phyloP scores from a whole-genome alignment of 35 echinoderm and acorn worm genomes.

The Eucidaris tribuloides region DNA sequence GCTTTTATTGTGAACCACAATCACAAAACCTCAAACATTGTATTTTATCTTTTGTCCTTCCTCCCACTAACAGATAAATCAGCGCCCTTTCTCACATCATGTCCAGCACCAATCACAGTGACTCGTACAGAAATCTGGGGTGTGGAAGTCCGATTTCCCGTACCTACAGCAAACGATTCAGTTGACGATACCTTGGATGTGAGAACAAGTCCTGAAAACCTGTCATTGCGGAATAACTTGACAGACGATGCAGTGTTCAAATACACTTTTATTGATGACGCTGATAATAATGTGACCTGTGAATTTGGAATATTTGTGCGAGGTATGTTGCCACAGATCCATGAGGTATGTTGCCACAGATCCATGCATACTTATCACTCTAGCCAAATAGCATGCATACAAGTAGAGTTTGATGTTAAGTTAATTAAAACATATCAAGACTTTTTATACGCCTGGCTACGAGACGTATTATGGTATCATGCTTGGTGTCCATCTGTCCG shows the following conservation, averaged over 20 bases:
- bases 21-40: no score
- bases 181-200: slow-evolving; percentile 23
- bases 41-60: not conserved
- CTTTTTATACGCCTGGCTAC: no score
- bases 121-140: slow-evolving; percentile 5
- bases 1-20: no score
- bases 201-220: slow-evolving; percentile 27
- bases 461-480: no score
- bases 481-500: no score
- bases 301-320: slow-evolving; percentile 40
- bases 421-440: no score
- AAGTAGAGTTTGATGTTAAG: no score
- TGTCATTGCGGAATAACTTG: slow-evolving; percentile 64
- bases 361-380: no score
- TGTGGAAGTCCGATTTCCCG: slow-evolving; percentile 32
- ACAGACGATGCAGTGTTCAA: slow-evolving; percentile 39
- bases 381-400: no score
- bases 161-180: slow-evolving; percentile 58
- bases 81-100: slow-evolving; percentile 48
- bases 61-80: slow-evolving; percentile 35
- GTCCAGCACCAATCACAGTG: slow-evolving; percentile 48
- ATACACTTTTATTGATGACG: slow-evolving; percentile 53
- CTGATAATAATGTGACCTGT: slow-evolving; percentile 40
- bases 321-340: no score
- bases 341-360: no score